Percentiles rank a stretch among this genome's conserved stretches.
phyloP scores from a whole-genome alignment of 2,888 invertebrate species.

The Dendrolimus pini region DNA sequence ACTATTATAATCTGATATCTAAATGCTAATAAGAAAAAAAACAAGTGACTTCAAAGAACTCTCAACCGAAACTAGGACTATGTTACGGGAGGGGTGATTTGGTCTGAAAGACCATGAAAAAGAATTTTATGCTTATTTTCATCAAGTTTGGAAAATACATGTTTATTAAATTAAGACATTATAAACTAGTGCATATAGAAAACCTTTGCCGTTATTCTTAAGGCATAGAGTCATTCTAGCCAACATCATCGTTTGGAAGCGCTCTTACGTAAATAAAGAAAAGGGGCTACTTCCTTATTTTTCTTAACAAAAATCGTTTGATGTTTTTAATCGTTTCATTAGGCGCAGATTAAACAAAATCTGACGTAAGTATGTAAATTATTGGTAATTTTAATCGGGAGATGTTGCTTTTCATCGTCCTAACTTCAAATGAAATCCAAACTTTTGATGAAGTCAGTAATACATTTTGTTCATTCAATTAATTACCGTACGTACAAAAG shows the following conservation, averaged over 20 bases:
- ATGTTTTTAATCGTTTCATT: neutral
- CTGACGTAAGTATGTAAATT: neutral
- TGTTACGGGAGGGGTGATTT: too few species aligned
- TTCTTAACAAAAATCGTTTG: neutral
- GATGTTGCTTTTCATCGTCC: slow-evolving; percentile 6
- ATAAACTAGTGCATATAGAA: too few species aligned
- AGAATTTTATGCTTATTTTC: too few species aligned
- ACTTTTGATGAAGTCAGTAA: neutral
- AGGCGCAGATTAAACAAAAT: neutral
- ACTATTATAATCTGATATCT: too few species aligned
- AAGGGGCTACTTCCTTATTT: neutral
- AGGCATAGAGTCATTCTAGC: too few species aligned
- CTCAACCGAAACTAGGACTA: too few species aligned
- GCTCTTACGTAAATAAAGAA: neutral
- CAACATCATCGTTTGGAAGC: neutral
- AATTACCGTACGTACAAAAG: neutral
- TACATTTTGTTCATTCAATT: neutral
- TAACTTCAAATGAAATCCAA: slow-evolving; percentile 4
- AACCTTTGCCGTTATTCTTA: too few species aligned
- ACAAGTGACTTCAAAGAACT: too few species aligned
- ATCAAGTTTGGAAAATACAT: too few species aligned
- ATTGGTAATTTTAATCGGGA: neutral
- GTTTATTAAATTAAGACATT: too few species aligned
- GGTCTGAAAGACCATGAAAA: too few species aligned
- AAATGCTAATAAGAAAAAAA: too few species aligned